Evolutionary conservation across 2,888 invertebrate genomes (phyloP), one percentile per base, ranked within the genome.

Genomic region (Coelinius sp.): DNA sequence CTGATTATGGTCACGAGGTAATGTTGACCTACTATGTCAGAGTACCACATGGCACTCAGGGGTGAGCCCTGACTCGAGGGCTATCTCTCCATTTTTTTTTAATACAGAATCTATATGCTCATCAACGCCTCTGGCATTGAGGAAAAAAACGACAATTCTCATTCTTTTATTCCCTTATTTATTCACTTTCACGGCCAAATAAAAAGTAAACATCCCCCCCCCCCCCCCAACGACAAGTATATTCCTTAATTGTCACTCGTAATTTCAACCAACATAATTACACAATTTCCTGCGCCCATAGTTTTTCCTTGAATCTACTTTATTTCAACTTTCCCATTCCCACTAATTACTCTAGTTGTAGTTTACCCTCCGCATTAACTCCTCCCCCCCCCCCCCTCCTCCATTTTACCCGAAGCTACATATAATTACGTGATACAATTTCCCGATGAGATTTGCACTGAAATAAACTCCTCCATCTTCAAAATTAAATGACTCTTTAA

Each of bases 361-460:
- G 14, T 49, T 25, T 49, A 17, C 24, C 24, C 14, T 64, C 22
- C 31, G 25, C 25, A 17, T 65, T 14, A 49, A 31, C 25, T 65
- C 27, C 44, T 7, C 65, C 5, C n/a, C 27, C 27, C 27, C 20
- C n/a, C n/a, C n/a, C n/a, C n/a, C n/a, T n/a, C n/a, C n/a, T n/a
- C n/a, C n/a, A n/a, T n/a, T n/a, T n/a, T n/a, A n/a, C n/a, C n/a
- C n/a, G n/a, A n/a, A 62, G 17, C 31, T 14, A 44, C 25, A 41
- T 25, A 27, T 27, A 49, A 65, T 65, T 65, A 65, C 65, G 14
- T 44, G 65, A 65, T 44, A 65, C 49, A 65, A 49, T 65, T 27
- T 27, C 31, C n/a, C 25, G 44, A 63, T 63, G 20, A 41, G 22
- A 41, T 63, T 63, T 22, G 17, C 38, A n/a, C 35, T 35, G 22